Percentiles rank a stretch among this genome's conserved stretches.
Conservation (phyloP, 2,113 vertebrate species). For the Lophotis ruficrista region DNA sequence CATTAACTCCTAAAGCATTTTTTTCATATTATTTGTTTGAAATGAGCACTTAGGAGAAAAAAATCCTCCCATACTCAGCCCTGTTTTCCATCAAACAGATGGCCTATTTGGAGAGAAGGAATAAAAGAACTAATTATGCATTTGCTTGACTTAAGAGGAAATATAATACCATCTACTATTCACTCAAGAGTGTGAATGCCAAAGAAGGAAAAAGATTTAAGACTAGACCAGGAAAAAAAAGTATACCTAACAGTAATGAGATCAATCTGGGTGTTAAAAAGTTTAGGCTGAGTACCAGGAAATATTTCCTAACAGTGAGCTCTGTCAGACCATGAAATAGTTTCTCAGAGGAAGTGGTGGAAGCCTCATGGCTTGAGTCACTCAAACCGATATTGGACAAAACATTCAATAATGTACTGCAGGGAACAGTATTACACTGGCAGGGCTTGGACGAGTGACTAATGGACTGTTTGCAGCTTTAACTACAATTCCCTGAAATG, state of each 20-base stretch:
- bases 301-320: slow-evolving; percentile 23
- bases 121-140: slow-evolving; percentile 47
- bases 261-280: slow-evolving; percentile 47
- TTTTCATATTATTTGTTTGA: not conserved
- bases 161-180: slow-evolving; percentile 30
- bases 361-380: slow-evolving; percentile 59
- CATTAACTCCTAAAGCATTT: not conserved
- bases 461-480: slow-evolving; percentile 47
- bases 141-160: slow-evolving; percentile 42
- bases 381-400: slow-evolving; percentile 43
- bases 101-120: slow-evolving; percentile 45
- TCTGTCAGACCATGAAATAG: slow-evolving; percentile 38
- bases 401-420: slow-evolving; percentile 52
- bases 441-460: slow-evolving; percentile 44
- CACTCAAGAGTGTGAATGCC: not conserved
- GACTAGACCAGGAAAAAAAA: not conserved
- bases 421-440: slow-evolving; percentile 31
- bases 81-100: slow-evolving; percentile 50
- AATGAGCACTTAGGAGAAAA: not conserved
- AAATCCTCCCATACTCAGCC: not conserved
- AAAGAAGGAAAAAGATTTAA: slow-evolving; percentile 14
- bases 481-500: slow-evolving; percentile 49
- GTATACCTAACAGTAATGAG: slow-evolving; percentile 29
- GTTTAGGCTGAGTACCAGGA: slow-evolving; percentile 45
- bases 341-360: slow-evolving; percentile 46